Percentiles rank a stretch among this genome's conserved stretches.
phyloP scores from a whole-genome alignment of 2,113 vertebrate genomes.

The Seriola rivoliana region DNA sequence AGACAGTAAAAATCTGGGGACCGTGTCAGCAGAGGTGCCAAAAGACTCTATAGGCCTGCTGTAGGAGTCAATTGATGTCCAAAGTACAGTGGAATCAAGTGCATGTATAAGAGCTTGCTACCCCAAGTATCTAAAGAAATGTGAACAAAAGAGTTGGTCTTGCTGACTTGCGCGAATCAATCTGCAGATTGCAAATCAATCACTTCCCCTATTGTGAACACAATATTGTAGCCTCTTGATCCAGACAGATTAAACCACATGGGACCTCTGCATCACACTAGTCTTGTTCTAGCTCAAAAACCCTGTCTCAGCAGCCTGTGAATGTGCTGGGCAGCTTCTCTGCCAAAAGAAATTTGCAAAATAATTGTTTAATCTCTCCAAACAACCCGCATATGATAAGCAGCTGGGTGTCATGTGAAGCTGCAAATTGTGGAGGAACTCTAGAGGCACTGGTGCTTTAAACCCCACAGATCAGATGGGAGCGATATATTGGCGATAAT shows the following conservation, averaged over 20 bases:
- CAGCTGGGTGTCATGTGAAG: slow-evolving; percentile 41
- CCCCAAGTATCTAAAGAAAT: not conserved
- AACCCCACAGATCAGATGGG: slow-evolving; percentile 3
- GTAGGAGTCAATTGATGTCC: not conserved
- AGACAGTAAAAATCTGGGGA: not conserved
- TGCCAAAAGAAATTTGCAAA: slow-evolving; percentile 41
- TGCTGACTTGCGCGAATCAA: slow-evolving; percentile 19
- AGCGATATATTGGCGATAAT: not conserved
- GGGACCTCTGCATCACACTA: slow-evolving; percentile 8
- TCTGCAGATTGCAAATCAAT: slow-evolving; percentile 14
- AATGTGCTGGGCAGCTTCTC: slow-evolving; percentile 1
- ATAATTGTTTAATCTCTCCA: slow-evolving; percentile 53
- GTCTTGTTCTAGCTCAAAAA: slow-evolving; percentile 20
- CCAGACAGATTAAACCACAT: slow-evolving; percentile 33
- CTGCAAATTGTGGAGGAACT: slow-evolving; percentile 14
- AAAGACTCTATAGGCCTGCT: not conserved
- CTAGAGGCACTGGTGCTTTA: slow-evolving; percentile 6
- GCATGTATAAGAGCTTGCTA: not conserved
- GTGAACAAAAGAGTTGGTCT: not conserved
- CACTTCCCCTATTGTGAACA: not conserved
- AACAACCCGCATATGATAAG: slow-evolving; percentile 27
- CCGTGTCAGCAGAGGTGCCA: slow-evolving; percentile 17
- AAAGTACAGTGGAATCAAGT: slow-evolving; percentile 4
- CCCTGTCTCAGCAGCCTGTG: slow-evolving; percentile 41
- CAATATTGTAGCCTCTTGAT: slow-evolving; percentile 11